phyloP scores from a whole-genome alignment of 2,888 invertebrate species.

The Leucania comma region DNA sequence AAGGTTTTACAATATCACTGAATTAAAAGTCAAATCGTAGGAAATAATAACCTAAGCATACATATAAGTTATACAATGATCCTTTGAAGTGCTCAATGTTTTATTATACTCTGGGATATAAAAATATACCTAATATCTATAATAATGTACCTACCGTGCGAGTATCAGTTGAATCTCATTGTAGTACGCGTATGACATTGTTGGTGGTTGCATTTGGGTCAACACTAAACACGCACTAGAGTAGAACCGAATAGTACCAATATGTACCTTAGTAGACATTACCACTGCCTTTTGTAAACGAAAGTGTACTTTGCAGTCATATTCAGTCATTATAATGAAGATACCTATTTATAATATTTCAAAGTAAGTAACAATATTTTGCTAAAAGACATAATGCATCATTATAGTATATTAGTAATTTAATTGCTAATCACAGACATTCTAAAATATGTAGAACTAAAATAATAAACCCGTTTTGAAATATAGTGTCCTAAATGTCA shows the following conservation, averaged over 20 bases:
- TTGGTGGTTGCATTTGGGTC: conserved; percentile 29
- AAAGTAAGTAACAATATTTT: conserved; percentile 48
- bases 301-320: conserved; percentile 32
- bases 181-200: conserved; percentile 2
- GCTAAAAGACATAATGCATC: conserved; percentile 56
- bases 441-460: conserved; percentile 60
- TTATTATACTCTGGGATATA: neutral
- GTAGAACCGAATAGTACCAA: conserved; percentile 35
- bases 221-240: conserved; percentile 31
- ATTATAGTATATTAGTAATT: conserved; percentile 55
- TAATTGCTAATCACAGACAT: conserved; percentile 58
- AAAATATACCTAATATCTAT: neutral
- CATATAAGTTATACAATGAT: neutral
- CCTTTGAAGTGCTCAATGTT: conserved; percentile 10
- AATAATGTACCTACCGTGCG: neutral
- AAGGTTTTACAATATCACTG: conserved; percentile 20
- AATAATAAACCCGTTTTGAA: conserved; percentile 59
- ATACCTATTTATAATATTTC: conserved; percentile 18
- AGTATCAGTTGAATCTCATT: conserved; percentile 37
- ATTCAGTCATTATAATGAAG: conserved; percentile 27
- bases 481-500: conserved; percentile 63
- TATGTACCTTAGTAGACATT: conserved; percentile 23
- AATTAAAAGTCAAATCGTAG: neutral
- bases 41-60: neutral
- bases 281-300: conserved; percentile 37